Evolutionary conservation across 1,140 invertebrate species (phyloP).

Genomic region (Bombus superbus): DNA sequence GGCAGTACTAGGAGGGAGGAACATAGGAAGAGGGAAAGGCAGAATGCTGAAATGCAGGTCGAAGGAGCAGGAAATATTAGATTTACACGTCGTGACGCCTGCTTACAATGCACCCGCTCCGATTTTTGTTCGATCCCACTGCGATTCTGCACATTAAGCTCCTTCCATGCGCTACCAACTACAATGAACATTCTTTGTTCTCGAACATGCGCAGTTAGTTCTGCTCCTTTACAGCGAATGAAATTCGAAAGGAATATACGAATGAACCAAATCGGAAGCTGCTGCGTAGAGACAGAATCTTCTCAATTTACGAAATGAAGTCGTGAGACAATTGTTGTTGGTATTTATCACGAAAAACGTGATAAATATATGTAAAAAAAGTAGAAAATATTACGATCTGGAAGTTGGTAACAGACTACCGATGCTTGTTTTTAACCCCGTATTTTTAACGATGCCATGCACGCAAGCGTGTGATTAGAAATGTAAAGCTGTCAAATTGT

Average conservation of each 20-base stretch:
- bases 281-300: not conserved
- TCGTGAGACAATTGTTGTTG: not conserved
- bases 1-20: constrained; percentile 14
- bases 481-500: too few species aligned
- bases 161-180: not conserved
- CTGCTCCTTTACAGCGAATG: too few species aligned
- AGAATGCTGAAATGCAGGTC: constrained; percentile 52
- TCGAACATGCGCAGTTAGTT: not conserved
- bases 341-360: too few species aligned
- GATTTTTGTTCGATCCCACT: constrained; percentile 47
- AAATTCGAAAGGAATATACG: not conserved
- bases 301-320: not conserved
- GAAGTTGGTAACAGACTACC: too few species aligned
- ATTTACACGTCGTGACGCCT: constrained; percentile 79
- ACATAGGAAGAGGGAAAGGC: constrained; percentile 40
- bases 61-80: constrained; percentile 75
- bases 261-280: not conserved
- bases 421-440: too few species aligned
- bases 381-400: not conserved
- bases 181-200: not conserved
- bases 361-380: too few species aligned
- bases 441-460: too few species aligned
- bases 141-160: not conserved
- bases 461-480: too few species aligned
- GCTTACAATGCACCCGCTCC: constrained; percentile 69